Conservation (phyloP, 1,140 invertebrate species). For the Octopus sinensis region DNA sequence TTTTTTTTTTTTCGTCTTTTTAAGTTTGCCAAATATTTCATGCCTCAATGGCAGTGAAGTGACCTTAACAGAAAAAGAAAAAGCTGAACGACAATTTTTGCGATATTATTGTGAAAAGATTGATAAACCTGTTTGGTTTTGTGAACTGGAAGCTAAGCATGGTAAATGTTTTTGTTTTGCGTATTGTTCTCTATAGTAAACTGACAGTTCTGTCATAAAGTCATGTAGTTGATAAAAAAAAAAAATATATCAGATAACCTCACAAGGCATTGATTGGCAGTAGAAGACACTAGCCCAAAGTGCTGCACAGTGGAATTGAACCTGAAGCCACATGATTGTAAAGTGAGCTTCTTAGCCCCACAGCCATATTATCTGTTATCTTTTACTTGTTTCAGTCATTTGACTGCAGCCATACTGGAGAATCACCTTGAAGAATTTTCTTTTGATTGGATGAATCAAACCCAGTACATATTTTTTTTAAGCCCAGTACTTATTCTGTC, state of each 20-base stretch:
- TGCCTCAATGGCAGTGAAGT: conserved; percentile 45
- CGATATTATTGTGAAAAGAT: conserved; percentile 36
- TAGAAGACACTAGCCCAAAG: no score
- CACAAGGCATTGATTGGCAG: conserved; percentile 4
- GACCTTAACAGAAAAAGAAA: conserved; percentile 38
- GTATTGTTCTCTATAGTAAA: not conserved
- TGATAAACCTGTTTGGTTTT: conserved; percentile 33
- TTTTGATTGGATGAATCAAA: no score
- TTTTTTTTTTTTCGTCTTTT: not conserved
- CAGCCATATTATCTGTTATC: no score
- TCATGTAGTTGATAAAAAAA: not conserved
- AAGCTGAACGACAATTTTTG: conserved; percentile 40
- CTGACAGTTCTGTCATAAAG: not conserved
- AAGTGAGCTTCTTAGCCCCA: no score
- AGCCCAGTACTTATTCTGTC: no score
- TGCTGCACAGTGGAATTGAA: no score
- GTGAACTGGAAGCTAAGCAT: conserved; percentile 41
- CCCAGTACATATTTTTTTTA: no score
- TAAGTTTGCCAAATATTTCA: conserved; percentile 42
- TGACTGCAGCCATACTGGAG: no score
- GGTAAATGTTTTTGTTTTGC: conserved; percentile 29
- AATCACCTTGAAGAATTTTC: no score
- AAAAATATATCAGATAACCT: not conserved
- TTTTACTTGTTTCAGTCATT: no score
- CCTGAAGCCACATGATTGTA: no score